phyloP scores from a whole-genome alignment of 1,140 invertebrate genomes.

The Goniozus legneri region DNA sequence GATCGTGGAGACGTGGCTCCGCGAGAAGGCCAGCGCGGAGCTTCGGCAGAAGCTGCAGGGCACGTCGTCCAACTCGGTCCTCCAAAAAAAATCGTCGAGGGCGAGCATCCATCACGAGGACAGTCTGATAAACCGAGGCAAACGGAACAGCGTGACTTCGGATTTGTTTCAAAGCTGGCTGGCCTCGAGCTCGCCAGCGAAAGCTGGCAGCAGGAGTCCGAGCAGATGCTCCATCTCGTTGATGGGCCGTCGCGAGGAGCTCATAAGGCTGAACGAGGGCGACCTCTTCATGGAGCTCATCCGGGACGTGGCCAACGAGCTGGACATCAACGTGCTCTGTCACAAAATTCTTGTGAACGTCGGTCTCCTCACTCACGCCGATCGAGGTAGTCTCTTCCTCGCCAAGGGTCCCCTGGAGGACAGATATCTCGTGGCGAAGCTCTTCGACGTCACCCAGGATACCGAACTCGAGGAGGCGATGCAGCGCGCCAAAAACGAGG shows the following conservation, averaged over 20 bases:
- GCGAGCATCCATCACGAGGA: constrained; percentile 53
- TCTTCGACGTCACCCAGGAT: constrained; percentile 87
- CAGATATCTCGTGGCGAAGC: constrained; percentile 81
- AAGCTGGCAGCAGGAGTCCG: constrained; percentile 52
- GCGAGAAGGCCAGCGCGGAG: constrained; percentile 67
- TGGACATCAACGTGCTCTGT: constrained; percentile 89
- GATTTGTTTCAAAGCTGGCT: constrained; percentile 82
- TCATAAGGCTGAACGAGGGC: constrained; percentile 69
- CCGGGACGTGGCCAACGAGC: constrained; percentile 86
- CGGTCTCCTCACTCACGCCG: constrained; percentile 78
- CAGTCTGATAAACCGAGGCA: constrained; percentile 29
- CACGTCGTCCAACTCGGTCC: constrained; percentile 30
- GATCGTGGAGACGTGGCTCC: constrained; percentile 67
- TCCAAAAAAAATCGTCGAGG: constrained; percentile 44
- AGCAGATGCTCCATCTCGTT: constrained; percentile 54
- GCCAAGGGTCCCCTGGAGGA: constrained; percentile 73
- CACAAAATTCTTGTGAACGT: constrained; percentile 94
- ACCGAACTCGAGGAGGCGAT: constrained; percentile 79
- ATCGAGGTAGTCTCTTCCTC: constrained; percentile 83
- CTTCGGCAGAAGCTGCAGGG: constrained; percentile 54
- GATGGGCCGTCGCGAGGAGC: constrained; percentile 54
- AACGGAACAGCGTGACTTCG: constrained; percentile 75
- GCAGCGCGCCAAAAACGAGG: constrained; percentile 66
- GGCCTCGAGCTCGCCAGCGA: constrained; percentile 65
- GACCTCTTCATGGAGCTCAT: constrained; percentile 92